A percentile compares a stretch with the other conserved stretches of the same genome.
Evolutionary conservation across 2,113 vertebrate species (phyloP).

Genomic region (Rhadina sibilatrix): DNA sequence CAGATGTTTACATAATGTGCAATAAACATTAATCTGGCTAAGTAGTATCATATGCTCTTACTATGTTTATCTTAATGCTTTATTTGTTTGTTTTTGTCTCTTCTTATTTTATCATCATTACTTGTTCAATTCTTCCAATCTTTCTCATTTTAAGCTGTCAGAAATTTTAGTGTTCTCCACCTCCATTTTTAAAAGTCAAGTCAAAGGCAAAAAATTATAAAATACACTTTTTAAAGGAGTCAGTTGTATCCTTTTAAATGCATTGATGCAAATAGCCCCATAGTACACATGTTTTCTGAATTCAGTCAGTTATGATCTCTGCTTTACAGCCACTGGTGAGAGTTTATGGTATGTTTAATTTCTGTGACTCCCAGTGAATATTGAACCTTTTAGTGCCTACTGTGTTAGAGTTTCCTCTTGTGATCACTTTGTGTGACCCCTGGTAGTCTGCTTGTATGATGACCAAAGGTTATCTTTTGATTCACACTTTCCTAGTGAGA

Average conservation of each 20-base stretch:
- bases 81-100: neutral
- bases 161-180: neutral
- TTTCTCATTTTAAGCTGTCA: neutral
- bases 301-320: neutral
- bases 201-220: neutral
- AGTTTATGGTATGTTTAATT: neutral
- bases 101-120: neutral
- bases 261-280: neutral
- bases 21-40: neutral
- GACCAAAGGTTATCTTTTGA: neutral
- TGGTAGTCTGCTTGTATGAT: neutral
- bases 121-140: neutral
- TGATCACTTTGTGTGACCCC: neutral
- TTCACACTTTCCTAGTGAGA: neutral
- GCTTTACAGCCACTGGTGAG: neutral
- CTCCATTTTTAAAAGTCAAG: neutral
- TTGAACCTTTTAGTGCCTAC: accelerated
- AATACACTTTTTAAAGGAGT: neutral
- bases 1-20: neutral
- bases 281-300: neutral
- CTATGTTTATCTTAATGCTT: neutral
- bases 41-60: neutral
- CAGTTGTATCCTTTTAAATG: accelerated
- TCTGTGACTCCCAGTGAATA: neutral
- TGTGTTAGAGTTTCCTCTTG: neutral